These are phyloP conservation scores for Scomber colias DNA, from an alignment of 2,113 vertebrate species.

Conservation along the genomic window DNA sequence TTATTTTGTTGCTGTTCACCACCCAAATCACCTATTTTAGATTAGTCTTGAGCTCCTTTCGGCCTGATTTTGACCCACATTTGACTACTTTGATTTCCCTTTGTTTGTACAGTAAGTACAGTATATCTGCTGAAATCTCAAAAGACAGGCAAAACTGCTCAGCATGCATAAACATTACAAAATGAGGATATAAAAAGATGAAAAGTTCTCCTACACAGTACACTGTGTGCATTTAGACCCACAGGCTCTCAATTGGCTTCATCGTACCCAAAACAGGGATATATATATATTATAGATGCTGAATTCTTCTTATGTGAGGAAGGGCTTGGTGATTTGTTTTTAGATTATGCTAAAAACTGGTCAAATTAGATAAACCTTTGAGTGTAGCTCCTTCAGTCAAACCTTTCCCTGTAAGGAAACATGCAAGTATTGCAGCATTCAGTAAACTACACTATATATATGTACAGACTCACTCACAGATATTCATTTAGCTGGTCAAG, in stretches of 20 bases:
- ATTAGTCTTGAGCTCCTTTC: no score
- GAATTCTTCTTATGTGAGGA: not conserved
- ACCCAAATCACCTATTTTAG: no score
- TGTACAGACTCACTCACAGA: not conserved
- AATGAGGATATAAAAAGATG: not conserved
- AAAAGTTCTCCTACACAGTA: not conserved
- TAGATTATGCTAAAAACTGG: no score
- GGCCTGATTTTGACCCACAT: not conserved
- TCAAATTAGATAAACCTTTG: no score
- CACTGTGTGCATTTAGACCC: not conserved
- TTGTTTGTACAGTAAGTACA: not conserved
- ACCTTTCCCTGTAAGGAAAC: not conserved
- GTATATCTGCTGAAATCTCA: not conserved
- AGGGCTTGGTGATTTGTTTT: not conserved
- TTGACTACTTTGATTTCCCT: not conserved
- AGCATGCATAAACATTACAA: not conserved
- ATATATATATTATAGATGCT: not conserved
- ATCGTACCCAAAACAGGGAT: not conserved
- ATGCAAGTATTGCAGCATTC: not conserved
- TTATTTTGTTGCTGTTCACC: no score
- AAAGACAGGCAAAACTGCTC: not conserved
- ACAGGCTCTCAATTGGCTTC: not conserved
- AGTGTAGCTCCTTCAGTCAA: not conserved
- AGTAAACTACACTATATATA: not conserved
- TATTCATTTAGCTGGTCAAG: not conserved